Base-by-base conservation (phyloP, 2,888 invertebrate species). In the Stenolophus ochropezus region DNA sequence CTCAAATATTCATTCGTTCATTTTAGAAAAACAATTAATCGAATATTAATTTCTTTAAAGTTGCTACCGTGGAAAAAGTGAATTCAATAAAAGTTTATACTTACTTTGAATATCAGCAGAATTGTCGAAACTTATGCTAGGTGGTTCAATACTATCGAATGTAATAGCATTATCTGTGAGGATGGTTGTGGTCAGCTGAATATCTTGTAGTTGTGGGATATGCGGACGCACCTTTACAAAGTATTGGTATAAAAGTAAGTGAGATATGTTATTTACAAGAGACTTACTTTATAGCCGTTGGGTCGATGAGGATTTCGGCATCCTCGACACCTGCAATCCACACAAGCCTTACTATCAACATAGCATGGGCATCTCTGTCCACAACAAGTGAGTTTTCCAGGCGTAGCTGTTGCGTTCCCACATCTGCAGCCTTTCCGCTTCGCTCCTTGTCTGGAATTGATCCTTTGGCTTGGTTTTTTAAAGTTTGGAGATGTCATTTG, bases 301-400 rank as follows among this genome's bases (percentile, higher is more conserved):
- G 95, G 93, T 84, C 94, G 92, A 86, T 96, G 96, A 1, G 98
- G 97, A 91, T 98, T 98, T 85, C 97, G 91, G 88, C 98, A 98
- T 0, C 97, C 97, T 87, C 96, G 93, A 89, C 98, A 98, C 88
- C 95, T 94, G 89, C 98, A 98, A 85, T 96, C 96, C 4, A 94
- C 91, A 87, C 98, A 98, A 0, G 96, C 95, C 88, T 96, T 96
- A 84, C 96, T 95, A 84, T 96, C 96, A 2, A 96, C 96, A 89
- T 98, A 98, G 89, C 98, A 98, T 0, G 97, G 97, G 90, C 98
- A 98, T 83, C 98, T 91, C 88, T 97, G 97, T 0, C 97, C 97
- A 87, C 97, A 97, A 87, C 98, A 98, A 0, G 97, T 97, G 56
- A 97, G 89, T 88, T 96, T 97, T 2, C 97, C 97, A 0, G 97